Base-by-base conservation (phyloP, 2,888 invertebrate genomes). In the Polyommatus icarus region DNA sequence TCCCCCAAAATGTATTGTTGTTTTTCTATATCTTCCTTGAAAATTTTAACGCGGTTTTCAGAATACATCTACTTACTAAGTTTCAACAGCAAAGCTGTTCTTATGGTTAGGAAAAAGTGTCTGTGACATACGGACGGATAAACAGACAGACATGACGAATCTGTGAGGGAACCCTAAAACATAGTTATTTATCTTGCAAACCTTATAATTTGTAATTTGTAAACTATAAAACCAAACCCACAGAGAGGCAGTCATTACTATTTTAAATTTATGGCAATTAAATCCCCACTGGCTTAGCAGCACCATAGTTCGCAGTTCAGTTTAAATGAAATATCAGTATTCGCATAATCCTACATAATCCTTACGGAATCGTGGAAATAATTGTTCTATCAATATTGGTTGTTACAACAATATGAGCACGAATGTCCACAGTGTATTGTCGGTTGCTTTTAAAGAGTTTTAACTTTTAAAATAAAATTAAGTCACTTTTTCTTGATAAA, bases 301-400 rank as follows among this genome's bases (percentile, higher is more conserved):
- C 50, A 75, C 18, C 75, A 75, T 54, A 29, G 75, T 75, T 75
- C 75, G 75, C 54, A 46, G 54, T 75, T 75, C 50, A 75, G 50
- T 32, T 75, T 54, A 75, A 75, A 54, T 75, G 75, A 75, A 75
- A 75, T 54, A 75, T 54, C 29, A 75, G 75, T 75, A 75, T 75
- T 75, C 75, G 29, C 54, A 75, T 75, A 75, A 75, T 75, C 75
- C 75, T 29, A 75, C 54, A 18, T 54, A 75, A 75, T 29, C 29
- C 75, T 75, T 29, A n/a, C 75, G 54, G 75, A 54, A 75, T 54
- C n/a, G 50, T 54, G 54, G 18, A 29, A 67, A 50, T 24, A 50
- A 29, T 54, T 54, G 20, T 54, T 24, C 75, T 29, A 75, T 29
- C 18, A 75, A 73, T 46, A 73, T 75, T 75, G 50, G 24, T 75